These are phyloP conservation scores for Eupithecia pulchellata DNA, from an alignment of 2,888 invertebrate genomes.

Conservation along the genomic window DNA sequence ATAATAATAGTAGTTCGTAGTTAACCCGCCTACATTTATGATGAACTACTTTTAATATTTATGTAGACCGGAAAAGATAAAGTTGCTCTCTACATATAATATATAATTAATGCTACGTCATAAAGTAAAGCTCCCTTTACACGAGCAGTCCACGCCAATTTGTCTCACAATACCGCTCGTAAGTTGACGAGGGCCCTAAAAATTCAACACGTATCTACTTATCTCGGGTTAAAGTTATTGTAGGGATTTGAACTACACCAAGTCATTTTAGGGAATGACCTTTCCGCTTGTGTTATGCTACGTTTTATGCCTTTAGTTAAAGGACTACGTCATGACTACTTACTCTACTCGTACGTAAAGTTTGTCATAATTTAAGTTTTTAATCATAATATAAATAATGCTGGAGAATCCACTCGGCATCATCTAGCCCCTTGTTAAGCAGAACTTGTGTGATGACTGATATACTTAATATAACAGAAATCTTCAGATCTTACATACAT, in stretches of 20 bases:
- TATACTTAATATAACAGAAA: no score
- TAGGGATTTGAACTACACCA: conserved; percentile 61
- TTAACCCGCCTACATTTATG: no score
- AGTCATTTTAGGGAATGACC: conserved; percentile 60
- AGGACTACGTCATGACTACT: not conserved
- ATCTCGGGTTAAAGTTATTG: conserved; percentile 52
- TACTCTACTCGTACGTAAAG: no score
- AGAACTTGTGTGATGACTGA: no score
- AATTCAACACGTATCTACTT: conserved; percentile 47
- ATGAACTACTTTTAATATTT: no score
- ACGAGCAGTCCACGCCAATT: conserved; percentile 16
- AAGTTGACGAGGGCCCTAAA: conserved; percentile 35
- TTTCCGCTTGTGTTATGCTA: conserved; percentile 32
- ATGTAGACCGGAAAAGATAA: no score
- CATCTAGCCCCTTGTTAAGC: no score
- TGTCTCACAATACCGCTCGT: conserved; percentile 24
- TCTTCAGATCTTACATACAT: no score
- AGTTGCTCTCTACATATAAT: not conserved
- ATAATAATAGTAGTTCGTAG: no score
- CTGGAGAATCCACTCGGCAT: no score
- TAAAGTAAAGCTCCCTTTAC: conserved; percentile 16
- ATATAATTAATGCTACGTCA: conserved; percentile 13
- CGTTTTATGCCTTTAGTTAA: conserved; percentile 27
- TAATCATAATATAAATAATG: no score
- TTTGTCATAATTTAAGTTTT: no score